Conservation (phyloP, 2,797 vertebrate species). For the Otolemur crassicaudatus region DNA sequence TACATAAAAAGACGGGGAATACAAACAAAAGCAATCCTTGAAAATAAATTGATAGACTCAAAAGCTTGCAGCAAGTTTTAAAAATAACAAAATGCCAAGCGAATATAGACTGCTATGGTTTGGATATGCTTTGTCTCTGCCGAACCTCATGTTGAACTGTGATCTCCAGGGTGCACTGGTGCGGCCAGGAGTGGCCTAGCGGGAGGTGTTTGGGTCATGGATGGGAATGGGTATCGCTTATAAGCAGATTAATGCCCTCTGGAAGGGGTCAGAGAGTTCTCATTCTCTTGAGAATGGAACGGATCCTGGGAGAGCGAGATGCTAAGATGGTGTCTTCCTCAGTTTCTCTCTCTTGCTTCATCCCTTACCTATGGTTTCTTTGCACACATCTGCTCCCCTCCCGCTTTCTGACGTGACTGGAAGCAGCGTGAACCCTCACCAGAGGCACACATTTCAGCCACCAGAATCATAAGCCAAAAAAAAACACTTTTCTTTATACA, state of each 20-base stretch:
- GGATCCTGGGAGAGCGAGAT: neutral
- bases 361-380: neutral
- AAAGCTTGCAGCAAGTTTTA: neutral
- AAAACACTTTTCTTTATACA: neutral
- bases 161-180: neutral
- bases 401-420: neutral
- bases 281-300: neutral
- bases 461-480: neutral
- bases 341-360: neutral
- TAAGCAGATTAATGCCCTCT: neutral
- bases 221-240: neutral
- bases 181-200: neutral
- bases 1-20: neutral
- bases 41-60: neutral
- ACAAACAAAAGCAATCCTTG: neutral
- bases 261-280: neutral
- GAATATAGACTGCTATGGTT: neutral
- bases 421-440: neutral
- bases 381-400: neutral
- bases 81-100: neutral
- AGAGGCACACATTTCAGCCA: neutral
- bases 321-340: neutral
- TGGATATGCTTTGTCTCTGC: neutral
- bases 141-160: neutral
- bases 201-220: neutral